Evolutionary conservation across 2,888 invertebrate genomes (phyloP).

Genomic region (Acanthosepion esculentum): DNA sequence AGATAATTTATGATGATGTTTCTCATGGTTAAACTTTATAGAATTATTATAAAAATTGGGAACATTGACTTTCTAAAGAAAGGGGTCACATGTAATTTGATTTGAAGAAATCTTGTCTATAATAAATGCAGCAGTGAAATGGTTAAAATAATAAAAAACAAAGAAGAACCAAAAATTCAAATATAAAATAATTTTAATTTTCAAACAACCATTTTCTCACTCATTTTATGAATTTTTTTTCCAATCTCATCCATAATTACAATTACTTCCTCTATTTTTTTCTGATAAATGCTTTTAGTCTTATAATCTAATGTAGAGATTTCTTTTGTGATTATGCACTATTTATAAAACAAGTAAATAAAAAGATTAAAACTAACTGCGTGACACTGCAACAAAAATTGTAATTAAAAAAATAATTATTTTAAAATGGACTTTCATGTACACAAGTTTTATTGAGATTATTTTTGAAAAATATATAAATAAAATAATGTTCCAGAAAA

Average conservation of each 20-base stretch:
- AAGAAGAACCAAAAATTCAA: not conserved
- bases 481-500: too few relatives aligned
- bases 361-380: not conserved
- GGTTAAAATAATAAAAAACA: not conserved
- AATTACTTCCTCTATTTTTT: not conserved
- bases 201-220: not conserved
- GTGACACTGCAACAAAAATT: not conserved
- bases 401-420: too few relatives aligned
- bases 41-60: not conserved
- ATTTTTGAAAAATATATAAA: too few relatives aligned
- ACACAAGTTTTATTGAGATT: too few relatives aligned
- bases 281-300: not conserved
- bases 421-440: too few relatives aligned
- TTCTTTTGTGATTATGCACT: not conserved
- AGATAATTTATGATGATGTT: too few relatives aligned
- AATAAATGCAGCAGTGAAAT: not conserved
- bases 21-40: not conserved
- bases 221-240: not conserved
- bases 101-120: not conserved
- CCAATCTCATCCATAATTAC: not conserved
- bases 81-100: not conserved
- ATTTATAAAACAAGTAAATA: not conserved
- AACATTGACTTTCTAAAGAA: not conserved
- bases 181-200: not conserved
- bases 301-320: not conserved